These are phyloP conservation scores for Phrynocephalus versicolor DNA, from an alignment of 2,113 vertebrate species.

Conservation along the genomic window DNA sequence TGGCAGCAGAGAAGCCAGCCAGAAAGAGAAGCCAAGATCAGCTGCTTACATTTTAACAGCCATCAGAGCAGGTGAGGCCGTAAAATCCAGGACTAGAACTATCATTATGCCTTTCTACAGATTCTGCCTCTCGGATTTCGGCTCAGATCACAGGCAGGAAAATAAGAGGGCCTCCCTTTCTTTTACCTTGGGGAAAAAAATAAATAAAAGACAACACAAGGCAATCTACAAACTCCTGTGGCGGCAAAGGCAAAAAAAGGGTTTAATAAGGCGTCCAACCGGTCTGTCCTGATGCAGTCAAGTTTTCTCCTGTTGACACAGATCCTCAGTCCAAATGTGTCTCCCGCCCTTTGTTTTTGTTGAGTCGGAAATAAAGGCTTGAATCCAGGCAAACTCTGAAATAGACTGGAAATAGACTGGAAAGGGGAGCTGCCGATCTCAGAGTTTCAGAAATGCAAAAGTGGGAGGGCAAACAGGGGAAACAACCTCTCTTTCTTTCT, in stretches of 20 bases:
- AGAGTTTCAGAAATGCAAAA: slow-evolving; percentile 53
- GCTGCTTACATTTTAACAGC: slow-evolving; percentile 54
- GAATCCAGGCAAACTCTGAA: slow-evolving; percentile 34
- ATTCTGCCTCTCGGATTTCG: slow-evolving; percentile 47
- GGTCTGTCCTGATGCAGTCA: slow-evolving; percentile 39
- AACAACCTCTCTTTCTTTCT: slow-evolving; percentile 6
- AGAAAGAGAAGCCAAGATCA: slow-evolving; percentile 32
- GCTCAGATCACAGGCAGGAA: slow-evolving; percentile 31
- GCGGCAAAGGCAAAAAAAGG: not conserved
- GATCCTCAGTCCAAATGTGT: slow-evolving; percentile 17
- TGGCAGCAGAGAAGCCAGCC: slow-evolving; percentile 15
- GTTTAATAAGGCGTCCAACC: not conserved
- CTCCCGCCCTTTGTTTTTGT: slow-evolving; percentile 9
- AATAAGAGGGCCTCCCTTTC: too few relatives aligned
- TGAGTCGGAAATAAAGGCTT: not conserved
- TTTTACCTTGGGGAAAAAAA: not conserved
- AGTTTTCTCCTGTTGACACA: not conserved
- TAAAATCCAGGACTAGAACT: slow-evolving; percentile 24
- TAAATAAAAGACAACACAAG: slow-evolving; percentile 39
- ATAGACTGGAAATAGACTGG: not conserved
- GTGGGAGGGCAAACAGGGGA: slow-evolving; percentile 24
- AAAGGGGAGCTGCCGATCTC: slow-evolving; percentile 28
- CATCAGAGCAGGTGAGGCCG: slow-evolving; percentile 61
- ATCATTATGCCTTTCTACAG: slow-evolving; percentile 35
- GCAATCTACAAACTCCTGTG: slow-evolving; percentile 45